Base-by-base conservation (phyloP, 2,888 invertebrate species). In the Lithophane socia region DNA sequence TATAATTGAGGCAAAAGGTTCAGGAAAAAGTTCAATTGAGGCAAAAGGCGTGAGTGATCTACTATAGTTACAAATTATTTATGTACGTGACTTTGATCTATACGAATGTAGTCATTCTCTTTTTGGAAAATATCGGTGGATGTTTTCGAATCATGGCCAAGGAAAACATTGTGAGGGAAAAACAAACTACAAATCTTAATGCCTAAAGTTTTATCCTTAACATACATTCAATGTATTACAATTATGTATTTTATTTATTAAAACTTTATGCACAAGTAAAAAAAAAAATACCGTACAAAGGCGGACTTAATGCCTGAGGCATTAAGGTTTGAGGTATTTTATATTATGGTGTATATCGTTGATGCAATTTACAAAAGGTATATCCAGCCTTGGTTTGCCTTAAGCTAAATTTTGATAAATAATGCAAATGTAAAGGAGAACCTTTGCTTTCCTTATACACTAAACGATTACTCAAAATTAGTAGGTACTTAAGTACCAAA, bases 1-100 rank as follows among this genome's bases (percentile, higher is more conserved):
- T n/a, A n/a, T n/a, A 29, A 29, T 29, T 75, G 73, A 76, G 66
- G 82, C 37, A 81, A 82, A 81, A 61, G 66, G n/a, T n/a, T n/a
- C n/a, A n/a, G n/a, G n/a, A n/a, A n/a, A n/a, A n/a, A n/a, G n/a
- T n/a, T n/a, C 29, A 29, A 29, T 29, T 75, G 73, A 76, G 66
- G 82, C 37, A 81, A 82, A 81, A 61, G 66, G n/a, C 29, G 37
- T 80, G 60, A 75, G 24, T 75, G 54, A 64, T 80, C 37, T 64
- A 68, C 63, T 56, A 21, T 2, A 44, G 16, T 2, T 49, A 71
- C 12, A 75, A 42, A 66, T 60, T 70, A 84, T 52, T 13, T 16
- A 54, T 42, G 56, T 42, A 84, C 61, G 73, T 81, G 80, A 64
- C 61, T 76, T 76, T 66, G 49, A 77, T 52, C 21, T 56, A 18